Base-by-base conservation (phyloP, 2,113 vertebrate species). In the Forbesichthys papilliferus region DNA sequence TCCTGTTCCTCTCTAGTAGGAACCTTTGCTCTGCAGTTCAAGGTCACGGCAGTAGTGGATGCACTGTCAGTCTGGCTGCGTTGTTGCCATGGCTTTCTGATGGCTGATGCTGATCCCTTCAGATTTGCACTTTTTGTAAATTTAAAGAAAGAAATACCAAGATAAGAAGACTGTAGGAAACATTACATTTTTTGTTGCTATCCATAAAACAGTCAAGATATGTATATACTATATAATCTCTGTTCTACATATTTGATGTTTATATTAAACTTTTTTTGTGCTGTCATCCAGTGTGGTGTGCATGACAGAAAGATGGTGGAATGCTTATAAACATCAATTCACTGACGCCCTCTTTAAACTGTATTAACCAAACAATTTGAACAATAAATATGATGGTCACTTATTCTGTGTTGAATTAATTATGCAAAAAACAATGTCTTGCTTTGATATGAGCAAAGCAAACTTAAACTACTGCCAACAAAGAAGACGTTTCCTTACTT, bases 201-300 rank as follows among this genome's bases (percentile, higher is more conserved):
- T 69, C 48, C 16, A 57, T 65, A 9, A 27, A 92, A 91, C 91
- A 91, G 93, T 93, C 90, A 86, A 93, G 93, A 63, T 90, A 87
- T 16, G 20, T 62, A 52, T 63, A 48, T 47, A 61, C 10, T 14
- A 52, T 42, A 10, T 33, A 54, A 47, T 56, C 54, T 56, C 20
- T 4, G 51, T 9, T 56, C 10, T 20, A 10, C 13, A 18, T 20
- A 16, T 13, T 56, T 56, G 5, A 18, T 56, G 13, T 52, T 55
- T 57, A 67, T 11, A 54, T 74, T 49, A 68, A 46, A 11, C 52
- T 61, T 75, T 78, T 78, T 65, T 71, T 61, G 58, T 68, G 77
- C 78, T 73, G 60, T 73, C 16, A 73, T 60, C 42, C 60, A 62
- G 74, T 77, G 74, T 82, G 80, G 61, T 85, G 60, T 83, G 64